Base-by-base conservation (phyloP, 2,113 vertebrate species). In the Cryptomyrus ogoouensis region DNA sequence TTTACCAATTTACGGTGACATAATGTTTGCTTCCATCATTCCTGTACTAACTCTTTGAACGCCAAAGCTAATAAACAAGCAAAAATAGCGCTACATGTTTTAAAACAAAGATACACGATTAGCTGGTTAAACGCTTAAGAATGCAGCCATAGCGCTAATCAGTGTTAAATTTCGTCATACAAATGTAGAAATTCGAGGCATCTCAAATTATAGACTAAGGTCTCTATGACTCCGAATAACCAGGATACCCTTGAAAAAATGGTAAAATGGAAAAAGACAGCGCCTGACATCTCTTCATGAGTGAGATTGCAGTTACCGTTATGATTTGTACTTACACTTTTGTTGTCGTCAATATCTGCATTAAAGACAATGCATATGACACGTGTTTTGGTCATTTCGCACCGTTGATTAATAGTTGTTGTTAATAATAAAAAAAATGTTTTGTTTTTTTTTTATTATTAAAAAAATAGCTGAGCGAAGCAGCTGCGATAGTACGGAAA, bases 241-340 rank as follows among this genome's bases (percentile, higher is more conserved):
- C 4, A 27, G n/a, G 3, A 70, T 70, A 70, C 62, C n/a, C 12
- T 70, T 70, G n/a, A 27, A 31, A 27, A 31, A 4, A 70, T 27
- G 24, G n/a, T 10, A 12, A 66, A 66, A 66, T 31, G 21, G 24
- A 62, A 62, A 62, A 62, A 27, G 12, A 15, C 62, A 31, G n/a
- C 27, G 27, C 1, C 10, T 70, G 62, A 70, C 62, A 70, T 70
- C 44, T 84, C 42, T 46, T 83, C 35, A 12, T 84, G 8, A 47
- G 44, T 7, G 53, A 21, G 27, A 74, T 44, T 44, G 42, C 56
- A 62, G 17, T 35, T 58, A 66, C 13, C 53, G 46, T 90, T 62
- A 83, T 90, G 50, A 62, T 19, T 70, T 87, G 58, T 90, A 96
- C 96, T 96, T 95, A 96, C 96, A 92, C 95, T 96, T 94, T 91